A percentile compares a stretch with the other conserved stretches of the same genome.
Conservation (phyloP, 1,140 invertebrate genomes). For the Gonatopus flavifemur region DNA sequence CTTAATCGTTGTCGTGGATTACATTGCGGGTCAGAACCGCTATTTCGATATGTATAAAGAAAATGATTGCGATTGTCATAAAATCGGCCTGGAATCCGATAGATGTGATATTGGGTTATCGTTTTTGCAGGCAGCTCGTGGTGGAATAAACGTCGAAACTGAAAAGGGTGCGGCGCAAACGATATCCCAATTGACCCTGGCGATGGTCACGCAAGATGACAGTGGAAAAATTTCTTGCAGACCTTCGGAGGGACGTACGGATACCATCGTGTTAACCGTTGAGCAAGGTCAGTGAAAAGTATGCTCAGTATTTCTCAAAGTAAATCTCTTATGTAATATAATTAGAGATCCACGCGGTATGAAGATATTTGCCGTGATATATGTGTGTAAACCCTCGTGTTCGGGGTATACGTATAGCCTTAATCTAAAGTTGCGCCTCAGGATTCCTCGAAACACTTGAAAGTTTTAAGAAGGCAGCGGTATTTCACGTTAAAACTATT, state of each 20-base stretch:
- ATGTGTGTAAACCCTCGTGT: too few species aligned
- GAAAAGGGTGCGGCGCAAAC: constrained; percentile 53
- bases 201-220: constrained; percentile 51
- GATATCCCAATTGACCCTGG: constrained; percentile 55
- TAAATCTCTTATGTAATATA: too few species aligned
- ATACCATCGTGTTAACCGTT: constrained; percentile 58
- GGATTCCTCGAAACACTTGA: constrained; percentile 41
- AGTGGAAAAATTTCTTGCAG: constrained; percentile 63
- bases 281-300: constrained; percentile 55
- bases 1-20: too few species aligned
- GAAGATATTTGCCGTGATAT: too few species aligned
- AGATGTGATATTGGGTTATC: background rate
- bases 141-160: constrained; percentile 58
- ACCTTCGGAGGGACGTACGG: constrained; percentile 56
- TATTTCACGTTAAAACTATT: constrained; percentile 50
- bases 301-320: too few species aligned
- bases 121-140: constrained; percentile 45
- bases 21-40: too few species aligned
- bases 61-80: too few species aligned
- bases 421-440: constrained; percentile 33
- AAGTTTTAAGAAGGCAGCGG: constrained; percentile 44
- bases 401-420: too few species aligned
- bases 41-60: too few species aligned
- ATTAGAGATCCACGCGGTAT: too few species aligned
- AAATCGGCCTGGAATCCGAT: too few species aligned